phyloP scores from a whole-genome alignment of 2,113 vertebrate genomes.

The Ivindomyrus marchei region DNA sequence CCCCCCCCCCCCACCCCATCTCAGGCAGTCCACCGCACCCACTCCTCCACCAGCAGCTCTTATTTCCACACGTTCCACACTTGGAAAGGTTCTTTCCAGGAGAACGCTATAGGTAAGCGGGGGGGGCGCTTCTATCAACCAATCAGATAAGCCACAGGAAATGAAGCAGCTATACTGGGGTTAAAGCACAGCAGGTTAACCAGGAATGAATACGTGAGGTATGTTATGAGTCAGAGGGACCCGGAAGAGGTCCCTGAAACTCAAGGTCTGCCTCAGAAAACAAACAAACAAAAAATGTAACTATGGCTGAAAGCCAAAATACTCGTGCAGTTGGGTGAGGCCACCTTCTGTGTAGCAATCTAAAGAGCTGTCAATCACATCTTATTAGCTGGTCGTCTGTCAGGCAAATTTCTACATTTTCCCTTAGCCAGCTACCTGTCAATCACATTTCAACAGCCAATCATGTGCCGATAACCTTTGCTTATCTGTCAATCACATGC shows the following conservation, averaged over 20 bases:
- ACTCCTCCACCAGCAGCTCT: background rate
- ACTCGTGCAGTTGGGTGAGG: background rate
- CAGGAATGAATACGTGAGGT: background rate
- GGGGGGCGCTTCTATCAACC: background rate
- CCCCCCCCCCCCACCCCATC: background rate
- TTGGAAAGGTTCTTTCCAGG: background rate
- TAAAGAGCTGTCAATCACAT: background rate
- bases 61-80: background rate
- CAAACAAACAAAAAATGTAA: background rate
- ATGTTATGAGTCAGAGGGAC: background rate
- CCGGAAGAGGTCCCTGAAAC: background rate
- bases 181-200: background rate
- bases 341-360: background rate
- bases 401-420: background rate
- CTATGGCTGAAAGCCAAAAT: background rate
- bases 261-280: background rate
- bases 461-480: background rate
- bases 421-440: background rate
- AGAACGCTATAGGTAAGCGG: background rate
- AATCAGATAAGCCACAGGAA: background rate
- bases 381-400: background rate
- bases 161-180: background rate
- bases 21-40: background rate
- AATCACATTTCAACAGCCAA: background rate
- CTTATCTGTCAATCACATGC: background rate